A percentile compares a stretch with the other conserved stretches of the same genome.
phyloP scores from a whole-genome alignment of 2,797 vertebrate species.

The Lepilemur ruficaudatus region DNA sequence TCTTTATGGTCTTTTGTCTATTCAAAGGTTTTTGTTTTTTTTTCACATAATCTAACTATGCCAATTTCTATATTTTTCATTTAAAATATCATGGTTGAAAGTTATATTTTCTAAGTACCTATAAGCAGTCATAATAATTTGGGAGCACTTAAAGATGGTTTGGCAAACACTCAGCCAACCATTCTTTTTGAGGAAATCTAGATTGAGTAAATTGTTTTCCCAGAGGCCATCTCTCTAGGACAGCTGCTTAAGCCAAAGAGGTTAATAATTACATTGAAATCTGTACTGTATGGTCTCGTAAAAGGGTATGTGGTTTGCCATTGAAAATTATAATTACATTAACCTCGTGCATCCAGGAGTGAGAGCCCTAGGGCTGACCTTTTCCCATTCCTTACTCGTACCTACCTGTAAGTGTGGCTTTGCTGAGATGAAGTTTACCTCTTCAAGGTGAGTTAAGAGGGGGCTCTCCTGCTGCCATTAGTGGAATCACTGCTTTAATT shows the following conservation, averaged over 20 bases:
- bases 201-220: constrained; percentile 17
- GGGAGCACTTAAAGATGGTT: background rate
- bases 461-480: background rate
- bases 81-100: constrained; percentile 8
- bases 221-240: background rate
- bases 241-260: background rate
- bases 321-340: constrained; percentile 22
- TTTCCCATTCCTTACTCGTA: background rate
- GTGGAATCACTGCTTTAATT: constrained; percentile 10
- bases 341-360: background rate
- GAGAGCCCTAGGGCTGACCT: background rate
- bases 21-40: background rate
- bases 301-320: constrained; percentile 12
- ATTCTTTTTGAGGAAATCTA: background rate
- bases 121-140: background rate
- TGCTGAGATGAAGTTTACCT: background rate
- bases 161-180: background rate
- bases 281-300: background rate
- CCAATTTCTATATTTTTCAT: constrained; percentile 26
- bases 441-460: constrained; percentile 6
- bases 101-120: background rate
- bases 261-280: constrained; percentile 9
- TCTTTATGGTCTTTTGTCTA: background rate
- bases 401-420: background rate
- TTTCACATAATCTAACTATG: background rate